Conservation (phyloP, 30 jellyfish, hydroid and myxozoan species). For the Cassiopea xamachana region DNA sequence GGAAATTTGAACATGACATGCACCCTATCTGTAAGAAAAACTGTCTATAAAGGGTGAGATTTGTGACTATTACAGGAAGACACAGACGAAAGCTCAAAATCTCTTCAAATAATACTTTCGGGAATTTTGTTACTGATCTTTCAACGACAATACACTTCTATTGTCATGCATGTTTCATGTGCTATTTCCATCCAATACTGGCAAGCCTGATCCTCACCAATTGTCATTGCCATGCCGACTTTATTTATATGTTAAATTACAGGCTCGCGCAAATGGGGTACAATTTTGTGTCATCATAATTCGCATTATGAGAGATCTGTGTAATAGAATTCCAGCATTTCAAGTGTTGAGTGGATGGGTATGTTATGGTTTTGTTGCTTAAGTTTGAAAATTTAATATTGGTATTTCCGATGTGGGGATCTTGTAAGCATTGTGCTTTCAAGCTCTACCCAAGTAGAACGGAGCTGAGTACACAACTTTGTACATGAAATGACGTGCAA, state of each 20-base stretch:
- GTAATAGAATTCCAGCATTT: slow-evolving; percentile 91
- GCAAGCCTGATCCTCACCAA: not conserved
- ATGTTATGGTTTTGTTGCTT: not conserved
- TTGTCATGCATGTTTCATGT: slow-evolving; percentile 46
- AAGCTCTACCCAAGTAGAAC: slow-evolving; percentile 73
- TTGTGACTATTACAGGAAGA: not conserved
- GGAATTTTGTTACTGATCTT: not conserved
- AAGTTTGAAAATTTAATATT: not conserved
- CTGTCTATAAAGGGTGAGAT: not conserved
- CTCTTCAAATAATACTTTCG: not conserved
- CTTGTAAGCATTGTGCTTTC: slow-evolving; percentile 38
- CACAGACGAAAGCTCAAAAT: not conserved
- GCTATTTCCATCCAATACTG: slow-evolving; percentile 12
- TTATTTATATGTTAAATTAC: slow-evolving; percentile 18
- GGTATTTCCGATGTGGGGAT: slow-evolving; percentile 54
- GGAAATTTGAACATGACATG: slow-evolving; percentile 65
- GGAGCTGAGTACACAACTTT: slow-evolving; percentile 69
- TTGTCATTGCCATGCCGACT: not conserved
- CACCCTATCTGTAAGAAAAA: not conserved
- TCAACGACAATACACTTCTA: not conserved
- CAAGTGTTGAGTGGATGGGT: slow-evolving; percentile 87
- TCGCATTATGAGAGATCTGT: slow-evolving; percentile 92
- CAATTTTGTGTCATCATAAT: slow-evolving; percentile 91
- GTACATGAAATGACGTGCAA: slow-evolving; percentile 73
- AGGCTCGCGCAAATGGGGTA: slow-evolving; percentile 97